Percentiles rank a stretch among this genome's conserved stretches.
Conservation (phyloP, 1,140 invertebrate species). For the Oryzaephilus surinamensis region DNA sequence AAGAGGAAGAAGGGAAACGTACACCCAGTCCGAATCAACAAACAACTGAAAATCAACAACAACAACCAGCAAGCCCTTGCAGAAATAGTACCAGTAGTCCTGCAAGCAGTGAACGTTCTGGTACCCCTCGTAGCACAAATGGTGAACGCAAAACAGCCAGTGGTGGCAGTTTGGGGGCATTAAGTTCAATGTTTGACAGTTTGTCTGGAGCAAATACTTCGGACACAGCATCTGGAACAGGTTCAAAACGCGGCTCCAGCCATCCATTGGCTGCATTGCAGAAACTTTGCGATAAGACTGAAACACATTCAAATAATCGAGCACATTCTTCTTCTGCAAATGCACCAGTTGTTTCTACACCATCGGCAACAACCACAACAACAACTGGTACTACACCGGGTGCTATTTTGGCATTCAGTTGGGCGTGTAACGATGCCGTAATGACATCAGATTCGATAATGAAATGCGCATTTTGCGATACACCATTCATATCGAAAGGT, state of each 20-base stretch:
- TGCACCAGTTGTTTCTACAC: conserved; percentile 33
- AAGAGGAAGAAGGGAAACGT: conserved; percentile 21
- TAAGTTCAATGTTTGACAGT: conserved; percentile 85
- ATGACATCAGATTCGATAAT: conserved; percentile 77
- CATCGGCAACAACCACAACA: conserved; percentile 20
- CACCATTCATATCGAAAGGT: conserved; percentile 91
- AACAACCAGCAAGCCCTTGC: conserved; percentile 43
- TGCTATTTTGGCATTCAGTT: conserved; percentile 81
- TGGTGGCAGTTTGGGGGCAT: conserved; percentile 60
- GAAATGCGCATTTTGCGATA: conserved; percentile 95
- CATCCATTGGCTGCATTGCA: conserved; percentile 87
- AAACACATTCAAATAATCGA: conserved; percentile 49
- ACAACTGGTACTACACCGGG: conserved; percentile 53
- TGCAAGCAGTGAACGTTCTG: conserved; percentile 60
- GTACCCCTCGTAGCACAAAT: conserved; percentile 55
- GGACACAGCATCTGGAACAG: conserved; percentile 35
- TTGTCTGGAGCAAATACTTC: conserved; percentile 47
- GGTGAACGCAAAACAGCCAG: conserved; percentile 38
- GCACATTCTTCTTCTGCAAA: conserved; percentile 30
- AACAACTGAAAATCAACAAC: conserved; percentile 19
- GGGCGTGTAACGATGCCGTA: conserved; percentile 86
- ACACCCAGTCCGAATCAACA: conserved; percentile 44
- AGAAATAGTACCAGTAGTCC: conserved; percentile 57
- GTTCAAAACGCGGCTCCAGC: conserved; percentile 53
- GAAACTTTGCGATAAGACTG: conserved; percentile 89